Base-by-base conservation (phyloP, 2,888 invertebrate genomes). In the Ectemnius cavifrons region DNA sequence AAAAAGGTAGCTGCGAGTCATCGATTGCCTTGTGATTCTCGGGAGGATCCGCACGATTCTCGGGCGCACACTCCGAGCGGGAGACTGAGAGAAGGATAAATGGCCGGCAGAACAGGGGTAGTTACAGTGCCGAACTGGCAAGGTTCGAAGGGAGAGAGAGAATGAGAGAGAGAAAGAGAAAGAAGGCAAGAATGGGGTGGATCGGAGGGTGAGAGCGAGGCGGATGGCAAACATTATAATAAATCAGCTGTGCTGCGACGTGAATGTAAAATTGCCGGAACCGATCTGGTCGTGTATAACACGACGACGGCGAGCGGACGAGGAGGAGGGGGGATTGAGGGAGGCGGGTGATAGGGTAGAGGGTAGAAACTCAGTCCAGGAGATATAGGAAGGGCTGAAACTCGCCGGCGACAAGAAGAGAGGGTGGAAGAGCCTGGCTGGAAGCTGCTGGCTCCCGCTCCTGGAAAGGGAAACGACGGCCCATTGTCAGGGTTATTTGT, bases 401-500 rank as follows among this genome's bases (percentile, higher is more conserved):
- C 52, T 52, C 16, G 18, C n/a, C 16, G 52, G 52, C 18, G 52
- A 18, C 52, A 52, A 52, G 52, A 52, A 52, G 52, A 52, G 52
- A 52, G 52, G 52, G 52, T 52, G 52, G 52, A 52, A 52, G 52
- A 18, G 52, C n/a, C 23, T 18, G 52, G 52, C 16, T 16, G 16
- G 52, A 52, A 52, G 52, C 52, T 16, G 37, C 37, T 37, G 23
- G 57, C 57, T 20, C 11, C 16, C 3, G 60, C 45, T 67, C 74
- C 62, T 45, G 69, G 67, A 68, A 73, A 82, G 78, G 78, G 80
- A 81, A 84, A 75, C 83, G 84, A 82, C 84, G 84, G 84, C 79
- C 89, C 86, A 89, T 89, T 89, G 89, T 88, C 83, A 88, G 82
- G 86, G 88, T 89, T 89, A 90, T 90, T 90, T 90, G 90, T 90